Conservation (phyloP, 2,888 invertebrate genomes). For the Apotomis turbidana region DNA sequence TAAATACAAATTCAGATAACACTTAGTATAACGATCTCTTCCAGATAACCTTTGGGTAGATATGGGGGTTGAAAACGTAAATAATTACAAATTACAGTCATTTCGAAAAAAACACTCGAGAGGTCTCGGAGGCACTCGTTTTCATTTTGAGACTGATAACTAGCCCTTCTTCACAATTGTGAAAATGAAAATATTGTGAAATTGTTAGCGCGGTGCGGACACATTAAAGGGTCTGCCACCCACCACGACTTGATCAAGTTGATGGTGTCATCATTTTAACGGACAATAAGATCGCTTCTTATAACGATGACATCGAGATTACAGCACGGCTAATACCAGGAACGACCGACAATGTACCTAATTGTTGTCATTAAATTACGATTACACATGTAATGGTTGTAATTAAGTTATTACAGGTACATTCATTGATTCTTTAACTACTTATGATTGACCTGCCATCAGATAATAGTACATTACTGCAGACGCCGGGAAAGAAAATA, state of each 20-base stretch:
- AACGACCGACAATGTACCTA: conserved; percentile 25
- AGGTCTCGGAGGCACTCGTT: no score
- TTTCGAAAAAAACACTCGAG: no score
- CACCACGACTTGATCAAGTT: not conserved
- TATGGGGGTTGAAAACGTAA: no score
- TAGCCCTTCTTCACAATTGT: no score
- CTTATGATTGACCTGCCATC: not conserved
- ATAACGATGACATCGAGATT: conserved; percentile 22
- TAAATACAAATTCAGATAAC: no score
- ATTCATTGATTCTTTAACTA: conserved; percentile 1
- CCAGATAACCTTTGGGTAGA: no score
- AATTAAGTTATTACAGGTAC: conserved; percentile 13
- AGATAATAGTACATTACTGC: not conserved
- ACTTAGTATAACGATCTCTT: no score
- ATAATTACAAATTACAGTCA: no score
- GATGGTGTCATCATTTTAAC: conserved; percentile 13
- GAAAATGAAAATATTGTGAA: no score
- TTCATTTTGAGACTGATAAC: no score
- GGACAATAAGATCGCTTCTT: conserved; percentile 19
- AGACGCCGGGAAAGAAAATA: no score
- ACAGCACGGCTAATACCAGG: conserved; percentile 16
- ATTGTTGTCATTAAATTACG: conserved; percentile 22
- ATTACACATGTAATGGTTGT: conserved; percentile 20
- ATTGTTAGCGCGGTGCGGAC: not conserved
- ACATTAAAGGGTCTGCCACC: conserved; percentile 14